A percentile compares a stretch with the other conserved stretches of the same genome.
These are phyloP conservation scores for Brachionus sp. DNA, from an alignment of 1,140 invertebrate species.

Conservation along the genomic window DNA sequence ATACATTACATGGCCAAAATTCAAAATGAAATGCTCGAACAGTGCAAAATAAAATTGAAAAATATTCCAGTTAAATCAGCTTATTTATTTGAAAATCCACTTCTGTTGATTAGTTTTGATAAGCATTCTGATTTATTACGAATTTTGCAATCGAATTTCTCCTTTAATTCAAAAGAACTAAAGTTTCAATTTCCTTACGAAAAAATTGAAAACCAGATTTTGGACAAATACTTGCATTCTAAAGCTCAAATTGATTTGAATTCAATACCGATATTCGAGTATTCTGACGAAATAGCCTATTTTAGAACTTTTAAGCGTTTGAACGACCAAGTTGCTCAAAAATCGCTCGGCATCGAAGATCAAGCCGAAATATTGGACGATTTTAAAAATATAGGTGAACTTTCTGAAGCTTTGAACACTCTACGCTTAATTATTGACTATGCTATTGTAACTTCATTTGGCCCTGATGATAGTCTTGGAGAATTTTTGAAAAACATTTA, in stretches of 20 bases:
- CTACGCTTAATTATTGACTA: neutral
- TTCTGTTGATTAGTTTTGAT: neutral
- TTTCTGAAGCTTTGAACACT: conserved; percentile 19
- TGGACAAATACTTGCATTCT: neutral
- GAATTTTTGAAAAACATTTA: conserved; percentile 16
- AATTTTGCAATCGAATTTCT: conserved; percentile 1
- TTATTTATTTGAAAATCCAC: neutral
- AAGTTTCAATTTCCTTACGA: conserved; percentile 1
- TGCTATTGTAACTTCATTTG: neutral
- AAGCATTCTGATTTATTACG: neutral
- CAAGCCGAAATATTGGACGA: neutral
- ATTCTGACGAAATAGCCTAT: conserved; percentile 15
- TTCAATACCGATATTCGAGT: neutral
- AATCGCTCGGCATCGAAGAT: neutral
- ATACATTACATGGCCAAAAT: conserved; percentile 49
- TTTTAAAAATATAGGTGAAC: conserved; percentile 22
- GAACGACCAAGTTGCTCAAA: neutral
- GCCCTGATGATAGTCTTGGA: neutral
- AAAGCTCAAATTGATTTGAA: neutral
- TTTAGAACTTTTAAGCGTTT: neutral
- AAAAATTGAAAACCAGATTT: conserved; percentile 1
- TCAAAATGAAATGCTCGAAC: conserved; percentile 51
- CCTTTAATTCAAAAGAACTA: neutral
- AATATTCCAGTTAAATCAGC: neutral
- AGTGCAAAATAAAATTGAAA: neutral